Evolutionary conservation across 2,113 vertebrate genomes (phyloP), one percentile per base, ranked within the genome.

Genomic region (Xenopus laevis): DNA sequence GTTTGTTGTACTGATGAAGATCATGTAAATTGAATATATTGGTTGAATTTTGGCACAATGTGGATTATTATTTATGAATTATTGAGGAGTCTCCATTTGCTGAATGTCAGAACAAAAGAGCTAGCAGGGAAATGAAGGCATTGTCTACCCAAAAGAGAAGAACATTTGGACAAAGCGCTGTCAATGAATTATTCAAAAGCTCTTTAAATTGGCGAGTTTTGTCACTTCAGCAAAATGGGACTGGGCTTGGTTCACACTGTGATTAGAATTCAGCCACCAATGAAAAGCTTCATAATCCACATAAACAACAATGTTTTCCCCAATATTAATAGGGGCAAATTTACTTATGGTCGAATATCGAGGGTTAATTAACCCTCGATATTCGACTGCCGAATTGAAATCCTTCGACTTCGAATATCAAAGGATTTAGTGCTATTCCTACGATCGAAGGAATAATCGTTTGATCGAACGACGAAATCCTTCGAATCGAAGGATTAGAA

Each of bases 151-250:
- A 78, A 79, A 87, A 84, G 79, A 87, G 77, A 75, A 83, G 79
- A 89, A 83, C 91, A 84, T 89, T 90, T 90, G 92, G 91, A 72
- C 81, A 90, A 87, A 86, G 90, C 71, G 79, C 88, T 80, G 81
- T 75, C 68, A 71, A 75, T 93, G 66, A 94, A 94, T 95, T 89
- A 94, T 95, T 92, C 83, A 93, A 79, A 52, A 61, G 78, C 83
- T 83, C 77, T 86, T 92, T 85, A 84, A 89, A 89, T 89, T 78
- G 84, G 78, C 86, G 74, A 80, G 72, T 85, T 86, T 89, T 88
- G 83, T 85, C 77, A 80, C 86, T 86, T 84, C 82, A 8, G 79
- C 63, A 80, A 85, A 82, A 79, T 78, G 60, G 10, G 58, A 11
- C 47, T 62, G 45, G 58, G 58, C 45, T 52, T 47, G 16, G 11